Base-by-base conservation (phyloP, 1,140 invertebrate genomes). In the Littorina saxatilis region DNA sequence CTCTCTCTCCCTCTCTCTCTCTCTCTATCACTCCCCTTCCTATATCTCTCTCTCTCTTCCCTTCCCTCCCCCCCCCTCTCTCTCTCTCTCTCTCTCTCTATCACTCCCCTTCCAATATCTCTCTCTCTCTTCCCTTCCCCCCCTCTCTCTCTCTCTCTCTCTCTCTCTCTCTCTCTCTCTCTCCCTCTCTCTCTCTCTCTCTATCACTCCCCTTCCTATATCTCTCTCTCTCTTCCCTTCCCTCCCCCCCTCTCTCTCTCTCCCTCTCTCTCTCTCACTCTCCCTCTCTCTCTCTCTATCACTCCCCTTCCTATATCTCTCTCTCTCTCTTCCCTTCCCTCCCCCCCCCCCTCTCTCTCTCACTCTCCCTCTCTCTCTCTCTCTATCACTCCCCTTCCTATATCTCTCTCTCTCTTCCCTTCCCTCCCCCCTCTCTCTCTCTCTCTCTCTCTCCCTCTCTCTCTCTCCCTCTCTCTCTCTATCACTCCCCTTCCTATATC, bases 161-260 rank as follows among this genome's bases (percentile, higher is more conserved):
- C 27, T 66, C 61, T 35, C 27, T 66, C 61, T 66, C 27, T 66
- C 61, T 66, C 27, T 66, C 61, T 66, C 27, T 66, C 61, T 32
- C 5, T 66, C 29, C 0, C 61, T 32, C 61, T 66, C 61, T 66
- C 61, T 66, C 61, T 66, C 61, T 66, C 61, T 66, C 61, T 66
- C 61, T 66, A 27, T 66, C 61, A 32, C 61, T 66, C 61, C 61
- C 35, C 61, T 66, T 32, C 35, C 61, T 66, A 27, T 66, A 27
- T 66, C 61, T 66, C 61, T 66, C 61, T 66, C 61, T 35, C 61
- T 66, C 61, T 66, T 32, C 35, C 61, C 35, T 32, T 66, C 61
- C 35, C 61, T 66, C 61, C 7, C 13, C 27, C 23, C 0, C 61
- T 32, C n/a, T 32, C 29, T 32, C 29, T 66, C 61, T 32, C 27